A percentile compares a stretch with the other conserved stretches of the same genome.
These are phyloP conservation scores for Microtus pennsylvanicus DNA, from an alignment of 2,113 vertebrate species.

Conservation along the genomic window DNA sequence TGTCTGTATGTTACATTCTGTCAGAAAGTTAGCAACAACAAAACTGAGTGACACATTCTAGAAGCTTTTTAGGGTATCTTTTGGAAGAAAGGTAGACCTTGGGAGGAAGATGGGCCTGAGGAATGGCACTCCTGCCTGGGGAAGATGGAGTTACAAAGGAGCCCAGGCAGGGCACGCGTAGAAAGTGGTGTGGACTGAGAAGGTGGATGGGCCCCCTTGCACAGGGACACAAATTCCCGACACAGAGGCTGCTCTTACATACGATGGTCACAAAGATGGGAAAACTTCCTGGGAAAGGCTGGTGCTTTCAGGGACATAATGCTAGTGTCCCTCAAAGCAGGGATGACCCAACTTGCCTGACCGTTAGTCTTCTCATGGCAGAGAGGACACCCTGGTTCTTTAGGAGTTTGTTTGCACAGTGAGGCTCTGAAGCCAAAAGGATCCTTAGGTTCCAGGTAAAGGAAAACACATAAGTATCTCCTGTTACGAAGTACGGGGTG, in stretches of 20 bases:
- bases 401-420: neutral
- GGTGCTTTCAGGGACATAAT: neutral
- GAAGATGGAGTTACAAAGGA: accelerated
- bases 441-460: neutral
- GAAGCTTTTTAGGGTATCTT: neutral
- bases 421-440: neutral
- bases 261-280: accelerated
- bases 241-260: accelerated
- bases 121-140: neutral
- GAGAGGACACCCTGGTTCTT: neutral
- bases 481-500: neutral
- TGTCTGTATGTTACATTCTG: neutral
- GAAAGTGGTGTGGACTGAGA: neutral
- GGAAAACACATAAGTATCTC: neutral
- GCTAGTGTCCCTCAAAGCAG: neutral
- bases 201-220: accelerated
- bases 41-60: too few relatives aligned
- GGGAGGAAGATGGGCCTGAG: neutral
- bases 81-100: neutral
- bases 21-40: neutral
- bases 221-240: accelerated
- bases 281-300: neutral
- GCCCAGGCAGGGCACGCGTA: accelerated
- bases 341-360: accelerated
- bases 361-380: too few relatives aligned